Base-by-base conservation (phyloP, 1,140 invertebrate genomes). In the Antheraea pernyi region DNA sequence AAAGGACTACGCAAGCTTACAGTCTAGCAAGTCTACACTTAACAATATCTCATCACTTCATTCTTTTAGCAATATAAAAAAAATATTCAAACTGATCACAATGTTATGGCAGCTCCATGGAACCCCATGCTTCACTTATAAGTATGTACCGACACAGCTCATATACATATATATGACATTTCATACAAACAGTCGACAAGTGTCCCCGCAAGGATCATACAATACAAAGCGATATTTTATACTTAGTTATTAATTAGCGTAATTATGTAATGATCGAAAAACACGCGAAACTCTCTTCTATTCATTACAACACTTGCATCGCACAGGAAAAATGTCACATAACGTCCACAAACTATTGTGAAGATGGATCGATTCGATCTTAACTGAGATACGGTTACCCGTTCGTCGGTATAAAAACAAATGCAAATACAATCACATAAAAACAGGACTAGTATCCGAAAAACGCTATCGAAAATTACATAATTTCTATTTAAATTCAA, bases 31-130 rank as follows among this genome's bases (percentile, higher is more conserved):
- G 83, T 91, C 90, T 92, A 92, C 84, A 81, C 88, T 92, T 91
- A 90, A 85, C 82, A 88, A 85, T 89, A 90, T 83, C 76, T 83
- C 82, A 89, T 89, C 83, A 85, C 76, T 86, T 84, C 82, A 88
- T 83, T 86, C 87, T 86, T 81, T 86, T 85, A 85, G 86, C 85
- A 91, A 86, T 89, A 91, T 91, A 92, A 91, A 92, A n/a, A 92
- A 53, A 53, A 86, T 92, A 92, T 91, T 92, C 88, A 92, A 92
- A 92, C 89, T 86, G 86, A 92, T 92, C 90, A 92, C 88, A 91
- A 86, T 86, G 82, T 84, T 92, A 91, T 91, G 88, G 90, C 88
- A 90, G 88, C 75, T 86, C 88, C 87, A 91, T 86, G 86, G 86
- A 91, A 92, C 88, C 75, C 87, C 88, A 89, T 86, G 89, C 87